A percentile compares a stretch with the other conserved stretches of the same genome.
These are phyloP conservation scores for Sminthurides bifidus DNA, from an alignment of 1,140 invertebrate species.

Conservation along the genomic window DNA sequence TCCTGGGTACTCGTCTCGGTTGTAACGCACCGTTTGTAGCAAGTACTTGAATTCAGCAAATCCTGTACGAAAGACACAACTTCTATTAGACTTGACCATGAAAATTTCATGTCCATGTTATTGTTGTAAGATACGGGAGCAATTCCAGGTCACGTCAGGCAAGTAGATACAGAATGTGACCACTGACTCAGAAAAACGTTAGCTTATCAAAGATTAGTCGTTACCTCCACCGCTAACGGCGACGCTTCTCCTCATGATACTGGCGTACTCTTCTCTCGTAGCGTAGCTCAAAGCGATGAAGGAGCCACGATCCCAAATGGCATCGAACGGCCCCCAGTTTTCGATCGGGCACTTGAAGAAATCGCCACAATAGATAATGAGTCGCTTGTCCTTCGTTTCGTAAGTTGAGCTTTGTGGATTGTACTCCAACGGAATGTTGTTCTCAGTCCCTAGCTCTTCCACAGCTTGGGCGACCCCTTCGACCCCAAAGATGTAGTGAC, in stretches of 20 bases:
- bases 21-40: constrained; percentile 19
- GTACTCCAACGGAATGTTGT: constrained; percentile 14
- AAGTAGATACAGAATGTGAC: not conserved
- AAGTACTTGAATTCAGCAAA: constrained; percentile 12
- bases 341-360: constrained; percentile 26
- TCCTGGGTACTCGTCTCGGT: constrained; percentile 14
- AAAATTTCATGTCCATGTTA: too few species aligned
- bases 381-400: not conserved
- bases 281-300: constrained; percentile 20
- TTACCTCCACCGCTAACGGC: not conserved
- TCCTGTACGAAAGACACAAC: not conserved
- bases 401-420: constrained; percentile 16
- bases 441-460: constrained; percentile 12
- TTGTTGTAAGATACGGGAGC: not conserved
- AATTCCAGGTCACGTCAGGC: not conserved
- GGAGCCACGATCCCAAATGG: constrained; percentile 25
- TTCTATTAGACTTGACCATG: too few species aligned
- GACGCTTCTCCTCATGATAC: constrained; percentile 14
- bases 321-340: constrained; percentile 26
- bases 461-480: constrained; percentile 15
- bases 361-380: constrained; percentile 23
- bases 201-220: too few species aligned
- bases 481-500: constrained; percentile 20
- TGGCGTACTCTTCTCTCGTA: not conserved
- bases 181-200: not conserved